phyloP scores from a whole-genome alignment of 1,140 invertebrate species.

The Aphaenogaster rudis region DNA sequence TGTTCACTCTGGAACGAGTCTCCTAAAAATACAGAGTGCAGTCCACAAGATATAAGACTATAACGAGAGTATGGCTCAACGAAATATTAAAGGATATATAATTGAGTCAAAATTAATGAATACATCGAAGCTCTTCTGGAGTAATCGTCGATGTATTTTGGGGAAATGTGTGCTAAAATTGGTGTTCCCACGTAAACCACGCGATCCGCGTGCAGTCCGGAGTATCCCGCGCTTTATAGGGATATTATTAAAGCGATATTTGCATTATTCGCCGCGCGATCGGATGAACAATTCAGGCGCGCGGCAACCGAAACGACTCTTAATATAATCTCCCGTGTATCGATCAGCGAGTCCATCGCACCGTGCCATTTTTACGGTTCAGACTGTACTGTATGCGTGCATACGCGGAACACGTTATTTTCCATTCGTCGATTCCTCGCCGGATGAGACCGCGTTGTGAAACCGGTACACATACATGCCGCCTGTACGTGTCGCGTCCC shows the following conservation, averaged over 20 bases:
- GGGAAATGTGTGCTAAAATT: background rate
- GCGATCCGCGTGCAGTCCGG: background rate
- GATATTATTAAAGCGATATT: conserved; percentile 26
- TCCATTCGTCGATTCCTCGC: conserved; percentile 63
- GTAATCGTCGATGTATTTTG: background rate
- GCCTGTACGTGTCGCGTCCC: conserved; percentile 24
- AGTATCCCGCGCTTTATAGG: background rate
- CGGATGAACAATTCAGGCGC: conserved; percentile 5
- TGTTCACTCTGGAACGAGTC: background rate
- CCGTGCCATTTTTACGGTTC: conserved; percentile 4
- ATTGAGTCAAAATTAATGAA: background rate
- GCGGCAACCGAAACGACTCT: conserved; percentile 5
- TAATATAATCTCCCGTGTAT: conserved; percentile 12
- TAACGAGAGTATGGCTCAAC: background rate
- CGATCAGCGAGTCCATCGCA: conserved; percentile 15
- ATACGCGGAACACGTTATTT: conserved; percentile 52
- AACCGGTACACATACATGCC: conserved; percentile 34
- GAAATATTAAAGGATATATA: background rate
- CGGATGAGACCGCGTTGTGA: conserved; percentile 69
- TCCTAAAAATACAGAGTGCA: background rate
- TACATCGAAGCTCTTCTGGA: background rate
- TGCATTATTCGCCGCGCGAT: background rate
- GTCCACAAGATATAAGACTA: background rate
- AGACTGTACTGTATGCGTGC: background rate
- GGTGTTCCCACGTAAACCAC: background rate